Percentiles rank a stretch among this genome's conserved stretches.
phyloP scores from a whole-genome alignment of 2,888 invertebrate genomes.

The Campopleginae sp. region DNA sequence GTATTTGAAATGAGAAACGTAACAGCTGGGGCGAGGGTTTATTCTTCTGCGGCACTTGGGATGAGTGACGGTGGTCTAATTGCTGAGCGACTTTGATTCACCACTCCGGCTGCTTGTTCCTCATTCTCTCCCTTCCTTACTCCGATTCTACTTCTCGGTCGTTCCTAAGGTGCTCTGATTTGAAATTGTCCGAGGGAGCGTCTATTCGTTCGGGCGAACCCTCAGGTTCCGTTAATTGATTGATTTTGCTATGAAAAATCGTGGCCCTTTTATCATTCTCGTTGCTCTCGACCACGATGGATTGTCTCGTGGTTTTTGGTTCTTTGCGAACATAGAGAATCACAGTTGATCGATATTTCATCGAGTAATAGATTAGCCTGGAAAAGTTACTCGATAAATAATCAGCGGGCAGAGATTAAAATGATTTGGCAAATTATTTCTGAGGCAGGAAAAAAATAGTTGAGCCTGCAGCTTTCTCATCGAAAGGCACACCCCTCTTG shows the following conservation, averaged over 20 bases:
- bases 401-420: background rate
- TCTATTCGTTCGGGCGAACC: conserved; percentile 37
- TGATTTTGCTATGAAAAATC: conserved; percentile 12
- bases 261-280: background rate
- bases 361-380: background rate
- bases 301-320: background rate
- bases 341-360: background rate
- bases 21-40: conserved; percentile 12
- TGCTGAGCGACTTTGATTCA: conserved; percentile 32
- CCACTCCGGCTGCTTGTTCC: background rate
- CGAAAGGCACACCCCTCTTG: background rate
- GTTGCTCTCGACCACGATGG: background rate
- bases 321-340: background rate
- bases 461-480: background rate
- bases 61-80: conserved; percentile 42
- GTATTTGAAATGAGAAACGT: conserved; percentile 29
- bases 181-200: conserved; percentile 41
- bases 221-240: conserved; percentile 29
- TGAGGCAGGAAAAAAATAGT: background rate
- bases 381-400: background rate
- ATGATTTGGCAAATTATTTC: background rate
- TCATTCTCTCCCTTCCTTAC: background rate
- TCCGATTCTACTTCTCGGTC: background rate
- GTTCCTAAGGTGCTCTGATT: conserved; percentile 28
- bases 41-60: conserved; percentile 30